phyloP scores from a whole-genome alignment of 2,113 vertebrate genomes.

The Microtus oregoni region DNA sequence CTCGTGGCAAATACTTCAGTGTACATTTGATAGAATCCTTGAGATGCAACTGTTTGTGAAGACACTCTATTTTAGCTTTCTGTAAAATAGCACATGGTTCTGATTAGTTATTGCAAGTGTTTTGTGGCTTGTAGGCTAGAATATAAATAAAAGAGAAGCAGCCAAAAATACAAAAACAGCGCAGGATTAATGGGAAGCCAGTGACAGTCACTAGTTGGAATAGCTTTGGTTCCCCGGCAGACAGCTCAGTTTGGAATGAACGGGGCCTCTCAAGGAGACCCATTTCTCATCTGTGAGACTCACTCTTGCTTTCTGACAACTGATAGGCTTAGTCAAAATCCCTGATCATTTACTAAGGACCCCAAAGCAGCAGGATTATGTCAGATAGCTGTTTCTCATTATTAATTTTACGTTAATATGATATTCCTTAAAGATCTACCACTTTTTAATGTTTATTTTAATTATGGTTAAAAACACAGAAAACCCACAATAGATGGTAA shows the following conservation, averaged over 20 bases:
- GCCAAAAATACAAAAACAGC: conserved; percentile 5
- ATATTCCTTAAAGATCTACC: not conserved
- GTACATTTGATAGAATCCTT: not conserved
- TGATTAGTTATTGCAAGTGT: not conserved
- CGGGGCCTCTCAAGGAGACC: not conserved
- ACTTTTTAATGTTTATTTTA: conserved; percentile 19
- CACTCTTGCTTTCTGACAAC: conserved; percentile 20
- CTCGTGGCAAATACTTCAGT: not conserved
- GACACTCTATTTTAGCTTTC: not conserved
- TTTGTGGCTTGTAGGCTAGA: conserved; percentile 7
- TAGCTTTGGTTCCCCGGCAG: conserved; percentile 41
- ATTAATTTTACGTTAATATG: not conserved
- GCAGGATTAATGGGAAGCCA: conserved; percentile 28
- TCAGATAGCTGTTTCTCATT: not conserved
- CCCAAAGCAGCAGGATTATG: conserved; percentile 2
- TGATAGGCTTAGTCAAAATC: conserved; percentile 52
- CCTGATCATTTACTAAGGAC: not conserved
- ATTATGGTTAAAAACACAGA: conserved; percentile 29
- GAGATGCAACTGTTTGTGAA: conserved; percentile 1
- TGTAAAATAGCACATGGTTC: conserved; percentile 29
- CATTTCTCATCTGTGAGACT: conserved; percentile 27
- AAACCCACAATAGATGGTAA: not conserved
- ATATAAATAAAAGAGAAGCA: conserved; percentile 62
- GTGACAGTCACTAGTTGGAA: not conserved
- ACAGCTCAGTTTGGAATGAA: conserved; percentile 59